Percentiles rank a stretch among this genome's conserved stretches.
These are phyloP conservation scores for Drosophila equinoxialis DNA, from an alignment of 1,140 invertebrate genomes.

Conservation along the genomic window DNA sequence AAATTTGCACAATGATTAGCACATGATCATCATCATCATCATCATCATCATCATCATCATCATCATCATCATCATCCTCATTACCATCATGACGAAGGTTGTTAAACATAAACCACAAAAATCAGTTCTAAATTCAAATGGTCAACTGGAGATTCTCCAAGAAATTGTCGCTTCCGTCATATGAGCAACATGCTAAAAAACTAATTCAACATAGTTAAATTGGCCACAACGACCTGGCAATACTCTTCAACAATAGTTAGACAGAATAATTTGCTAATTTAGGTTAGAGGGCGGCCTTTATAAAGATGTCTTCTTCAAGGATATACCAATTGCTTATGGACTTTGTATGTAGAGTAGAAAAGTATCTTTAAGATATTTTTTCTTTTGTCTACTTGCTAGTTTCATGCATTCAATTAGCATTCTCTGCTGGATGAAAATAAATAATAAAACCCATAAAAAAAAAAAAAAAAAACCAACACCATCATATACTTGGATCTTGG, in stretches of 20 bases:
- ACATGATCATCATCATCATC: slow-evolving; percentile 10
- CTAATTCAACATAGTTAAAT: not conserved
- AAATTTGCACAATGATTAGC: slow-evolving; percentile 70
- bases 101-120: not conserved
- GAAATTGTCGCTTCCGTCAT: not conserved
- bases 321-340: not conserved
- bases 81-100: slow-evolving; percentile 18
- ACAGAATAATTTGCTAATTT: too few species aligned
- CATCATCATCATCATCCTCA: not conserved
- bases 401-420: slow-evolving; percentile 8
- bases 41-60: not conserved
- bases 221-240: too few species aligned
- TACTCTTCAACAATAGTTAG: too few species aligned
- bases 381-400: not conserved
- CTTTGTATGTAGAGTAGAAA: not conserved
- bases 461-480: not conserved
- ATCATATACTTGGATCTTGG: not conserved
- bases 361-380: not conserved
- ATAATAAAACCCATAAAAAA: not conserved
- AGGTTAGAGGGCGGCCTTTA: not conserved
- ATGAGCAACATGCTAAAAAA: slow-evolving; percentile 2
- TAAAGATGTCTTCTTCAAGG: not conserved
- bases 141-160: not conserved
- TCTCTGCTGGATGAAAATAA: slow-evolving; percentile 10
- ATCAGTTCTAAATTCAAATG: slow-evolving; percentile 2